Evolutionary conservation across 2,797 vertebrate genomes (phyloP).

Genomic region (Odontamblyopus rebecca): DNA sequence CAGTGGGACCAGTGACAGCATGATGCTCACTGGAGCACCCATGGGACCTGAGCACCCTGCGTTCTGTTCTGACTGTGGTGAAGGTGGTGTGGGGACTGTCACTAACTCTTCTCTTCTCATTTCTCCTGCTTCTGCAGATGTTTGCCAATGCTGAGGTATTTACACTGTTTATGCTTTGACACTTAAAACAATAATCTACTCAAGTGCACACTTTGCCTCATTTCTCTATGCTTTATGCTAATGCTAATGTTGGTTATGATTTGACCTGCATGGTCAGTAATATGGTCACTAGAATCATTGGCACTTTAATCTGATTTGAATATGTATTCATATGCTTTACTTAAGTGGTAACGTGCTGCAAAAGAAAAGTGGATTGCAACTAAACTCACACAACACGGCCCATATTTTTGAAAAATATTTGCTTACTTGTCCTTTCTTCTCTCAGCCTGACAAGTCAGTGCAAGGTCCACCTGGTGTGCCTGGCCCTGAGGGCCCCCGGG

Average conservation of each 20-base stretch:
- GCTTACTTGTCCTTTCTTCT: conserved; percentile 34
- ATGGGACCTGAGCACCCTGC: conserved; percentile 33
- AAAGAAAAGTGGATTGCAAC: conserved; percentile 1
- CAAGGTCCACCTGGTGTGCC: conserved; percentile 74
- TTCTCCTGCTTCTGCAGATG: conserved; percentile 85
- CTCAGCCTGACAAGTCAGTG: conserved; percentile 77
- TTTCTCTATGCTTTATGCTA: conserved; percentile 59
- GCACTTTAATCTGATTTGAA: neutral
- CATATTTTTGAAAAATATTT: neutral
- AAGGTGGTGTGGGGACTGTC: conserved; percentile 73
- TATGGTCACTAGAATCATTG: neutral
- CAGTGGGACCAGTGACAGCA: conserved; percentile 54
- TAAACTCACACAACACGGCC: neutral
- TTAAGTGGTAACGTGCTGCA: neutral
- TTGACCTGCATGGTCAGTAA: conserved; percentile 12
- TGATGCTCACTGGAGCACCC: conserved; percentile 59
- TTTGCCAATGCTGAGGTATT: conserved; percentile 88
- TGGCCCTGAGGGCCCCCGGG: conserved; percentile 75
- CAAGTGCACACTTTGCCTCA: conserved; percentile 54
- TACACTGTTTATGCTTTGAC: conserved; percentile 63
- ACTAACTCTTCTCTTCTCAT: conserved; percentile 78
- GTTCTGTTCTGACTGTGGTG: conserved; percentile 75
- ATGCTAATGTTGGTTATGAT: conserved; percentile 40
- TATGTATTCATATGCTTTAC: neutral
- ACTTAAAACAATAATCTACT: conserved; percentile 67